Base-by-base conservation (phyloP, 2,113 vertebrate species). In the Halcyon malimbica region DNA sequence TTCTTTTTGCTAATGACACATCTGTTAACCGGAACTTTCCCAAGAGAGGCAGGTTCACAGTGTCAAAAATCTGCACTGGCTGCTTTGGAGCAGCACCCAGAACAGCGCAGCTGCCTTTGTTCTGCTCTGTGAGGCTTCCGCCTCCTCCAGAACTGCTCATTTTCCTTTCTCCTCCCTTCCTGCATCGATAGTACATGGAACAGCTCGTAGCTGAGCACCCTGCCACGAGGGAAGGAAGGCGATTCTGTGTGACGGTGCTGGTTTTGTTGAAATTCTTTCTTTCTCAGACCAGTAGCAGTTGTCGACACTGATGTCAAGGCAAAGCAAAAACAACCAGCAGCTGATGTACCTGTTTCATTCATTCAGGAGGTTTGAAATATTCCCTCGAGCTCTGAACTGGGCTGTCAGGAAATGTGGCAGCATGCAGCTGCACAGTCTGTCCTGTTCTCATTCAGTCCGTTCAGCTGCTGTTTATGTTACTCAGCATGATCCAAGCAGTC, bases 221-320 rank as follows among this genome's bases (percentile, higher is more conserved):
- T 5, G 23, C 28, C 33, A 2, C 4, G 2, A 33, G 64, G 1
- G 11, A 16, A 46, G 73, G 48, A 8, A 19, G 20, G 41, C 5
- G 1, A 6, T 28, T 53, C n/a, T 16, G 8, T 25, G 21, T 7
- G 9, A 10, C 10, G 4, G 4, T 68, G 67, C 37, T 2, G 1
- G 11, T 53, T n/a, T 41, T 46, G 16, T 6, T 54, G 39, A 77
- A 87, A 21, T 16, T 13, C 46, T 50, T 44, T 56, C 6, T 54
- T 42, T 59, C 85, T 48, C 4, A 1, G 29, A 46, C 15, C 29
- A 11, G 31, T 1, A 4, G 62, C n/a, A 4, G 26, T 39, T 67
- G 37, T 31, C 13, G 33, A 9, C 15, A 1, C 39, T 12, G 31
- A 2, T 39, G 62, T 53, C n/a, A 18, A 10, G 57, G 23, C 65